Conservation (phyloP, 2,797 vertebrate genomes). For the Amblyraja radiata region DNA sequence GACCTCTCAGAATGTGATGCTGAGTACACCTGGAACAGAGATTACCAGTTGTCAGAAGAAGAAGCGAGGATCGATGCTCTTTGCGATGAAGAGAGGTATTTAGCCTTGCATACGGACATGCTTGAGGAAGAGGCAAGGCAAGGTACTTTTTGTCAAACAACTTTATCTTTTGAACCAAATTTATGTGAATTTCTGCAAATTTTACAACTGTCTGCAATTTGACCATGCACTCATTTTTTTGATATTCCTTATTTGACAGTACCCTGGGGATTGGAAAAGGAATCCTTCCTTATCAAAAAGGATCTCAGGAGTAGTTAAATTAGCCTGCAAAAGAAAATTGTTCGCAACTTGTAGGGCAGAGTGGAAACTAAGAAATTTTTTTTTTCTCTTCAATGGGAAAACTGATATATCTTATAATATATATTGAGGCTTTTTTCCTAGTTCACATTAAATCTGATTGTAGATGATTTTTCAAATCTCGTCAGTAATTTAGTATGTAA, state of each 20-base stretch:
- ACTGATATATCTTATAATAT: neutral
- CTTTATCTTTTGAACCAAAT: slow-evolving; percentile 46
- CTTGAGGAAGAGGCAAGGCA: slow-evolving; percentile 97
- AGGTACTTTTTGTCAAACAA: slow-evolving; percentile 71
- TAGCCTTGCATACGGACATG: slow-evolving; percentile 97
- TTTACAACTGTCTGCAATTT: slow-evolving; percentile 49
- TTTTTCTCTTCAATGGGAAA: slow-evolving; percentile 46
- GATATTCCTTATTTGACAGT: slow-evolving; percentile 74
- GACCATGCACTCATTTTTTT: slow-evolving; percentile 68
- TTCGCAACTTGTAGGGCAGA: slow-evolving; percentile 63
- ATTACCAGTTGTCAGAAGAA: slow-evolving; percentile 93
- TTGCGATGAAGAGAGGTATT: slow-evolving; percentile 98
- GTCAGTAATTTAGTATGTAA: neutral
- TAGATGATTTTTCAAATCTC: neutral
- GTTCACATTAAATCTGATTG: neutral
- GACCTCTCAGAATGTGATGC: slow-evolving; percentile 98
- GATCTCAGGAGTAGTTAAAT: slow-evolving; percentile 71
- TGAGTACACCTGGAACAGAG: slow-evolving; percentile 87
- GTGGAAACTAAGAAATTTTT: slow-evolving; percentile 59
- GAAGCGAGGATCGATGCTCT: slow-evolving; percentile 91
- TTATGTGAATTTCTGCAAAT: slow-evolving; percentile 41
- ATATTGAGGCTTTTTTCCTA: neutral
- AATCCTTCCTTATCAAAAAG: slow-evolving; percentile 69
- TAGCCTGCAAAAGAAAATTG: slow-evolving; percentile 62
- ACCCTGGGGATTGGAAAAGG: slow-evolving; percentile 71